These are phyloP conservation scores for Acanthosepion lycidas DNA, from an alignment of 2,888 invertebrate genomes.

Conservation along the genomic window DNA sequence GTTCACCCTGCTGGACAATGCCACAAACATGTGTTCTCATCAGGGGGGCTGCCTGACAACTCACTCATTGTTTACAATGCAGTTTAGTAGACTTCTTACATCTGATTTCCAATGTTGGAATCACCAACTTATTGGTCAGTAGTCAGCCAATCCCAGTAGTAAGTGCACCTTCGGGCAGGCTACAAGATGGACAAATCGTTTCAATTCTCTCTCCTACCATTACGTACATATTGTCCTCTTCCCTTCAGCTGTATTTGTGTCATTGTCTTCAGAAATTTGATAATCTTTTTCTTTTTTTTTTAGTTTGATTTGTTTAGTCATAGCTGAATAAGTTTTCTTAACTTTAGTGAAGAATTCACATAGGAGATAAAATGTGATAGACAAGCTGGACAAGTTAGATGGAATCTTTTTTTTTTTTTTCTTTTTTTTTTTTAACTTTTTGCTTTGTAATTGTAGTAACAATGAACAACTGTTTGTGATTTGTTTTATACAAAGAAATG, in stretches of 20 bases:
- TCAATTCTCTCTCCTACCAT: neutral
- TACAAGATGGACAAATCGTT: neutral
- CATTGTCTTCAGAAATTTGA: neutral
- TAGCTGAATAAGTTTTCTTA: slow-evolving; percentile 1
- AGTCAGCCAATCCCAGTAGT: neutral
- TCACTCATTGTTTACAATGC: neutral
- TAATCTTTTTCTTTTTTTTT: neutral
- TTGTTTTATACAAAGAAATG: too few relatives aligned
- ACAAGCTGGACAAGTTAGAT: too few relatives aligned
- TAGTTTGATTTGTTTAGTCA: neutral
- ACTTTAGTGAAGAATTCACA: neutral
- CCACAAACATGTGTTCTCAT: neutral
- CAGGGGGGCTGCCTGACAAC: neutral
- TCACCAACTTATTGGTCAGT: neutral
- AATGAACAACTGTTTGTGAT: too few relatives aligned
- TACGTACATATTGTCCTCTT: neutral
- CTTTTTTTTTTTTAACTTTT: too few relatives aligned
- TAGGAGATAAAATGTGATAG: too few relatives aligned
- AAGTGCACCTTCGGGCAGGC: neutral
- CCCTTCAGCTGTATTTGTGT: neutral
- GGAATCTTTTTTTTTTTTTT: too few relatives aligned
- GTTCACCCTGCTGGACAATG: neutral
- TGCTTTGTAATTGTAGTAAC: too few relatives aligned
- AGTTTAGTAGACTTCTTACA: neutral
- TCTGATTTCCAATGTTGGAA: neutral